phyloP scores from a whole-genome alignment of 2,797 vertebrate genomes.

The Parotocinclus haroldoi region DNA sequence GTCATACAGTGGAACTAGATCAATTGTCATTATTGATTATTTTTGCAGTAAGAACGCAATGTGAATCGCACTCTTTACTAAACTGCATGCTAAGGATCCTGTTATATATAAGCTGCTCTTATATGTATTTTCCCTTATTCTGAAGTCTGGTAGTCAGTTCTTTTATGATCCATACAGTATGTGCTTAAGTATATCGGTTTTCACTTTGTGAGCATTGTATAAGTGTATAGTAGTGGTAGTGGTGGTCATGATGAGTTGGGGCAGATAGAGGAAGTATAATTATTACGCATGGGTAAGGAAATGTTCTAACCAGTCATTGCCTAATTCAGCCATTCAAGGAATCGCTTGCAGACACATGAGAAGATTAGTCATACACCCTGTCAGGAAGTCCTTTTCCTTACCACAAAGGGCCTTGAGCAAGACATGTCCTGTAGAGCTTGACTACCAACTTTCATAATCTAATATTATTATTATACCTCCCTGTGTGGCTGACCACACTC shows the following conservation, averaged over 20 bases:
- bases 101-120: too few species aligned
- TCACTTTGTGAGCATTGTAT: too few species aligned
- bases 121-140: too few species aligned
- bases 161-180: too few species aligned
- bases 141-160: too few species aligned
- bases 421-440: conserved; percentile 33
- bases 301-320: conserved; percentile 45
- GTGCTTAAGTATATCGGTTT: too few species aligned
- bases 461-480: conserved; percentile 23
- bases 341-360: conserved; percentile 37
- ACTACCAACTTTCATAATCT: conserved; percentile 30
- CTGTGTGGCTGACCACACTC: conserved; percentile 22
- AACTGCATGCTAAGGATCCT: too few species aligned
- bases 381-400: conserved; percentile 44
- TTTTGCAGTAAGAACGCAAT: too few species aligned
- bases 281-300: conserved; percentile 25
- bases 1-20: too few species aligned
- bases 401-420: conserved; percentile 46
- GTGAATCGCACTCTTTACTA: too few species aligned
- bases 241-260: not conserved
- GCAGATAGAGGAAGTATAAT: conserved; percentile 9
- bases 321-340: conserved; percentile 43
- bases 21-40: too few species aligned
- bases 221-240: not conserved
- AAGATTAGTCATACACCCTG: conserved; percentile 41